These are phyloP conservation scores for Deroplatys truncata DNA, from an alignment of 2,888 invertebrate genomes.

Conservation along the genomic window DNA sequence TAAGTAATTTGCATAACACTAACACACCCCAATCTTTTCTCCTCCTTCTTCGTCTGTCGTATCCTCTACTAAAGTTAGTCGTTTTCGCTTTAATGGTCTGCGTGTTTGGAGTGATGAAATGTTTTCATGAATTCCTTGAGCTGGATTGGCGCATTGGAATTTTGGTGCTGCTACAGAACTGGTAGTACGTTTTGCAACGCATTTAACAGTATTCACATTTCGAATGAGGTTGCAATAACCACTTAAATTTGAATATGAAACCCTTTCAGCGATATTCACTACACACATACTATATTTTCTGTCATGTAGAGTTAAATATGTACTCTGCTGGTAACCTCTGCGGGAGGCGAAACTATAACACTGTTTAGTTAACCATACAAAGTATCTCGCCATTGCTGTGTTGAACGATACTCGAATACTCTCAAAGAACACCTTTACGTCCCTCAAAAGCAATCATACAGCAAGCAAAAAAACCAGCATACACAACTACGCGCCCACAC, in stretches of 20 bases:
- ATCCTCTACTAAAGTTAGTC: not conserved
- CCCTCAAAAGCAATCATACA: no score
- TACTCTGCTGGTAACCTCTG: not conserved
- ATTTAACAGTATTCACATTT: not conserved
- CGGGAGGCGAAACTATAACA: not conserved
- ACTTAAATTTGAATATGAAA: not conserved
- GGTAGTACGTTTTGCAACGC: not conserved
- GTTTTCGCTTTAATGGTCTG: not conserved
- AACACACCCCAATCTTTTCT: not conserved
- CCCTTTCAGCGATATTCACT: not conserved
- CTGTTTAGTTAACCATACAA: not conserved
- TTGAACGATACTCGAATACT: no score
- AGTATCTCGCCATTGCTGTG: not conserved
- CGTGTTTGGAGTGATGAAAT: not conserved
- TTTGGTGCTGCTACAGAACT: not conserved
- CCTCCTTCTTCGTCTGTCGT: not conserved
- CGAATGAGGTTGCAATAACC: not conserved
- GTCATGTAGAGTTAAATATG: not conserved
- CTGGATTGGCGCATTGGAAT: not conserved
- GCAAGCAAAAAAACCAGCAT: no score
- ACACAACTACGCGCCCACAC: no score
- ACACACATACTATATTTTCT: not conserved
- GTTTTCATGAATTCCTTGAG: conserved; percentile 6
- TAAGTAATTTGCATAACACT: not conserved
- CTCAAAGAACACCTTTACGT: no score